Conservation (phyloP, 2,797 vertebrate species). For the Iguana delicatissima region DNA sequence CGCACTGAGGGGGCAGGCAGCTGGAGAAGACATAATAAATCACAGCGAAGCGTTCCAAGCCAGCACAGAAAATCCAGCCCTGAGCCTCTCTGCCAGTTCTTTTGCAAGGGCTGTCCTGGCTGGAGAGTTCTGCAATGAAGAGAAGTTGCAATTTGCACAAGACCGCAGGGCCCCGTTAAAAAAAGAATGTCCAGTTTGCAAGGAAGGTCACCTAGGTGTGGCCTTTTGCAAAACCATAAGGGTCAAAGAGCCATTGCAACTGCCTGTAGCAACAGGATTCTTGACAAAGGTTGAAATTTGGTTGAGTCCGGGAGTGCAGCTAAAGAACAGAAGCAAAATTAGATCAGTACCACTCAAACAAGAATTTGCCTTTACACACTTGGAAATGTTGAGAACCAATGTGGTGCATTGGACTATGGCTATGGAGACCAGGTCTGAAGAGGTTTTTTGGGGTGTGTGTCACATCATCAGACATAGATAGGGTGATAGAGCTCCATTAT, state of each 20-base stretch:
- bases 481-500: no score
- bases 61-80: constrained; percentile 20
- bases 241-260: no score
- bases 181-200: neutral
- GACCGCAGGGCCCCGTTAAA: neutral
- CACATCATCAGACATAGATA: no score
- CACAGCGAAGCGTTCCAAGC: constrained; percentile 24
- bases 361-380: no score
- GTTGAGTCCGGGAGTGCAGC: no score
- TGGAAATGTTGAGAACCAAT: no score
- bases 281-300: neutral
- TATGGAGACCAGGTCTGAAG: no score
- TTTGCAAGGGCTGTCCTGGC: neutral
- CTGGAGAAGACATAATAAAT: constrained; percentile 12
- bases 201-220: neutral
- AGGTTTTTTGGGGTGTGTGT: no score
- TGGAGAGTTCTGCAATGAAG: neutral
- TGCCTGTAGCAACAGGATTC: neutral
- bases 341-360: no score
- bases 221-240: neutral
- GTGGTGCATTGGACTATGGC: no score
- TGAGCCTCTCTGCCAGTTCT: neutral
- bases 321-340: no score
- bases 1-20: neutral
- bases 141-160: neutral